Percentiles rank a stretch among this genome's conserved stretches.
Conservation (phyloP, 2,113 vertebrate species). For the Callopanchax toddi region DNA sequence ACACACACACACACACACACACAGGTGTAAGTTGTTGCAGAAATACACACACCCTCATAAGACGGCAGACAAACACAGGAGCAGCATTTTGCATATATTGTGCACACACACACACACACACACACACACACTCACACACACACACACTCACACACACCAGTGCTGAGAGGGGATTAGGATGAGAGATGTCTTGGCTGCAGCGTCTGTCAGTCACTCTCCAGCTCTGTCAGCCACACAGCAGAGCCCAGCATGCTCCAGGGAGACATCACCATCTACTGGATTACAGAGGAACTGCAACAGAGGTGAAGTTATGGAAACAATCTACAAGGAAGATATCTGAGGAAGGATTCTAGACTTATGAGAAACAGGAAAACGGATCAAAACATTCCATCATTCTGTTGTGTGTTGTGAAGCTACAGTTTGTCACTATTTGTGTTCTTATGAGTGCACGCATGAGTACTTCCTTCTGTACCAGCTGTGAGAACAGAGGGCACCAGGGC, state of each 20-base stretch:
- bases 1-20: background rate
- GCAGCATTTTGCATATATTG: constrained; percentile 6
- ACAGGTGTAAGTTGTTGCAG: constrained; percentile 15
- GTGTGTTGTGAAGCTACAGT: background rate
- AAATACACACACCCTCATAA: constrained; percentile 25
- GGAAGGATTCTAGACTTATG: background rate
- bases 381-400: background rate
- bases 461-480: constrained; percentile 67
- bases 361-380: background rate
- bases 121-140: constrained; percentile 25
- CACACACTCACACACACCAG: constrained; percentile 24
- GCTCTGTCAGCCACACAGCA: constrained; percentile 48
- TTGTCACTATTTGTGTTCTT: constrained; percentile 15
- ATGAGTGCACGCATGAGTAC: constrained; percentile 3
- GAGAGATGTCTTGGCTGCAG: constrained; percentile 41
- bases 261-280: constrained; percentile 78
- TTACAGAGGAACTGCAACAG: constrained; percentile 54
- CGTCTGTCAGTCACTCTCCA: constrained; percentile 51
- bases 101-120: constrained; percentile 18
- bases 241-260: constrained; percentile 66
- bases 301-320: background rate
- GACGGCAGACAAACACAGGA: constrained; percentile 22
- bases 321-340: background rate
- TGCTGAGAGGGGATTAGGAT: constrained; percentile 49
- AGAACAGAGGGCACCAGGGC: constrained; percentile 68